Evolutionary conservation across 2,888 invertebrate genomes (phyloP), one percentile per base, ranked within the genome.

Genomic region (Eupithecia tripunctaria): DNA sequence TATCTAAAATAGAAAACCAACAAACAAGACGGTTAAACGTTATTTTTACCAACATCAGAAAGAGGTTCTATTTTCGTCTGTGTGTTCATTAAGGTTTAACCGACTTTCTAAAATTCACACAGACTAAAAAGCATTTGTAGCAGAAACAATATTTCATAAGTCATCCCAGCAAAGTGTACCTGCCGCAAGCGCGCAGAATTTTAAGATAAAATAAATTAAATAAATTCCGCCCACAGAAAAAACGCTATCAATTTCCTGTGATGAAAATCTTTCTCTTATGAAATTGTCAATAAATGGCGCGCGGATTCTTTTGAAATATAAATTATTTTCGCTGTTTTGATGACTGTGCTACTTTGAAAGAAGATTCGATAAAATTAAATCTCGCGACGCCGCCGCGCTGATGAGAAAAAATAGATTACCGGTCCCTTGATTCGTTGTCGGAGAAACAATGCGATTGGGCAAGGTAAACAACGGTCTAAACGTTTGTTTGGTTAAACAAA

Each of bases 281-380:
- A 88, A 90, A 88, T 89, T 90, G 85, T 88, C 90, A 87, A 89
- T 89, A 86, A 87, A 88, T 85, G 83, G 80, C 85, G 81, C 81
- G 78, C 77, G 81, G 82, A 87, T 86, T 86, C 81, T 80, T 84
- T 84, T 85, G 81, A 81, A 82, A 82, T 81, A 84, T 84, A 84
- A 85, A 83, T 81, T 81, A 79, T 86, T 83, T 70, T 79, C 77
- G 78, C 82, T 80, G 81, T 79, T 72, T 78, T 82, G 80, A 82
- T 79, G 79, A 83, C 81, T 78, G 82, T 82, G 82, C 80, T 77
- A 75, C 82, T 82, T 82, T 83, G 18, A 68, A 75, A 72, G 72
- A 65, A 73, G 73, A 74, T 72, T 67, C 71, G 73, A 75, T 76
- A 73, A 77, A 73, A 76, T 74, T 69, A 78, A 72, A 77, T 73